A percentile compares a stretch with the other conserved stretches of the same genome.
Evolutionary conservation across 2,888 invertebrate genomes (phyloP).

Genomic region (Pammene fasciana): DNA sequence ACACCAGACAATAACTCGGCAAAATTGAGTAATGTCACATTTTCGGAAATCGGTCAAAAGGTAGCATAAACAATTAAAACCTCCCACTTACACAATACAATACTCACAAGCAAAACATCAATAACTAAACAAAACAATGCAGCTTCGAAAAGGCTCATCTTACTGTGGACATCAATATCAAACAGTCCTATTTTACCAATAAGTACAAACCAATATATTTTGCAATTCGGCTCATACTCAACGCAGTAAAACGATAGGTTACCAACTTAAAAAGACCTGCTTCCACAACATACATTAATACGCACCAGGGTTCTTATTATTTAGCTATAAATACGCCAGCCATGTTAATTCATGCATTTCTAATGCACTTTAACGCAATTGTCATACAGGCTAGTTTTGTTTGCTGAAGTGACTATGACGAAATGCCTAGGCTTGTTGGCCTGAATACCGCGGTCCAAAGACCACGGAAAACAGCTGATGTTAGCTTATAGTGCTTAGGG

Average conservation of each 20-base stretch:
- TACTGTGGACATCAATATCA: neutral
- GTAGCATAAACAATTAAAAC: constrained; percentile 7
- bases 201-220: constrained; percentile 51
- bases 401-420: constrained; percentile 51
- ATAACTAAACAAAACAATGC: constrained; percentile 2
- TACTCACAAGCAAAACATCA: constrained; percentile 1
- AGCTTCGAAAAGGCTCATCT: neutral
- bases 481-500: constrained; percentile 3
- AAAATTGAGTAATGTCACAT: neutral
- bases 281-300: constrained; percentile 8
- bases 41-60: constrained; percentile 5
- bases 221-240: constrained; percentile 56
- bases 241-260: constrained; percentile 50
- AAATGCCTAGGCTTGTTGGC: constrained; percentile 62
- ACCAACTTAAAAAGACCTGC: constrained; percentile 50
- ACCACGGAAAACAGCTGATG: constrained; percentile 54
- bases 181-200: constrained; percentile 47
- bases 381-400: constrained; percentile 53
- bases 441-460: constrained; percentile 67
- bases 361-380: constrained; percentile 44
- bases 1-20: neutral
- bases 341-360: constrained; percentile 44
- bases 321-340: constrained; percentile 46
- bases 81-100: constrained; percentile 1
- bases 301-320: constrained; percentile 49